These are phyloP conservation scores for Corythornis cristatus DNA, from an alignment of 2,113 vertebrate genomes.

Conservation along the genomic window DNA sequence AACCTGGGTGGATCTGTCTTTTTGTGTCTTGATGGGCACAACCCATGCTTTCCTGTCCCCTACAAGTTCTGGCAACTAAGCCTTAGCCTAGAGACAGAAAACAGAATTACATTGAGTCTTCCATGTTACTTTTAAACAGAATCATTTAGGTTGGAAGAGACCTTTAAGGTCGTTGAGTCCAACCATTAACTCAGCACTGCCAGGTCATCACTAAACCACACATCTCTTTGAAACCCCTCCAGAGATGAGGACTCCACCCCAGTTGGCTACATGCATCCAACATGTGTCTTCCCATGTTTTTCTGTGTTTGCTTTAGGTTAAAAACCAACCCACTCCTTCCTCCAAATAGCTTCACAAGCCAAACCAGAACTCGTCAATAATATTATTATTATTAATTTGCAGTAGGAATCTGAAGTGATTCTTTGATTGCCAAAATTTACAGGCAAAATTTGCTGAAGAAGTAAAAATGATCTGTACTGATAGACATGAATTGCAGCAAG, in stretches of 20 bases:
- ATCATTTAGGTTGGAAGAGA: not conserved
- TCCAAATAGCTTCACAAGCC: not conserved
- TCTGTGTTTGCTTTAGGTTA: not conserved
- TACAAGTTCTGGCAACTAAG: not conserved
- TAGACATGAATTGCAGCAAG: not conserved
- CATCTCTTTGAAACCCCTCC: not conserved
- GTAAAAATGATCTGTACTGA: conserved; percentile 25
- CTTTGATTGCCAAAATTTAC: conserved; percentile 12
- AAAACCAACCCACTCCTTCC: not conserved
- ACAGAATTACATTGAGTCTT: too few species aligned
- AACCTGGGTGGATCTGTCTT: not conserved
- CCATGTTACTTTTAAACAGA: not conserved
- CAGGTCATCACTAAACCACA: not conserved
- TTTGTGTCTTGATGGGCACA: too few species aligned
- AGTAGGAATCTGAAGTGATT: not conserved
- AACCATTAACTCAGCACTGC: not conserved
- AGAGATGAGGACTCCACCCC: not conserved
- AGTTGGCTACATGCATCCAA: not conserved
- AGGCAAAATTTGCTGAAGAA: conserved; percentile 48
- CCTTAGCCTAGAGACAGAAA: not conserved
- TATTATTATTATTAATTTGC: not conserved
- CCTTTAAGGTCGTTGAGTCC: not conserved
- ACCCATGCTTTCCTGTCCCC: not conserved
- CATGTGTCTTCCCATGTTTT: not conserved
- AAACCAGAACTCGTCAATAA: not conserved